Evolutionary conservation across 2,113 vertebrate species (phyloP).

Genomic region (Corythaeola cristata): DNA sequence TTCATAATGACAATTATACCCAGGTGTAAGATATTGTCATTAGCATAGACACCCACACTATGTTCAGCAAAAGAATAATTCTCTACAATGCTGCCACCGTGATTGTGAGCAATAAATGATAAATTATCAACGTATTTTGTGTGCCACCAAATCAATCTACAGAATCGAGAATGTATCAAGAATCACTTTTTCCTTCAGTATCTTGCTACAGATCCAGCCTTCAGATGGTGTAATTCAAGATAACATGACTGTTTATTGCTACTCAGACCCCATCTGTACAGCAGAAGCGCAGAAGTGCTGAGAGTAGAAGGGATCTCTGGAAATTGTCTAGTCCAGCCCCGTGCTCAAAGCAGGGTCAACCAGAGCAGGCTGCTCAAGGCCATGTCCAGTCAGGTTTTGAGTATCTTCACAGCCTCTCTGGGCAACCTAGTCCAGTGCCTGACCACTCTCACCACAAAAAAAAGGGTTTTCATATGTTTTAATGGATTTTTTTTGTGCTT

Average conservation of each 20-base stretch:
- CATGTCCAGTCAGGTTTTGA: not conserved
- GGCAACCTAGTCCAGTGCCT: not conserved
- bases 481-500: not conserved
- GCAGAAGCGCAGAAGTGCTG: not conserved
- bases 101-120: not conserved
- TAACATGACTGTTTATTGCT: not conserved
- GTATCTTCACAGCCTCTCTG: not conserved
- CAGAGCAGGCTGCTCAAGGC: not conserved
- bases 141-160: not conserved
- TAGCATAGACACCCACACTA: not conserved
- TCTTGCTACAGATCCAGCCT: not conserved
- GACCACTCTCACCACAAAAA: not conserved
- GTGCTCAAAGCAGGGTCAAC: not conserved
- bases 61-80: not conserved
- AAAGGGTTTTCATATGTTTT: not conserved
- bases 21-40: not conserved
- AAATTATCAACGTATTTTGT: not conserved
- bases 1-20: conserved; percentile 25
- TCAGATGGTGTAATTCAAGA: not conserved
- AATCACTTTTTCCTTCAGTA: not conserved
- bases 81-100: not conserved
- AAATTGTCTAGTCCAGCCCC: not conserved
- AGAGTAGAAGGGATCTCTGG: not conserved
- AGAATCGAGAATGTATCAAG: not conserved
- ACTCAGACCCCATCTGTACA: accelerated